These are phyloP conservation scores for Porites lutea DNA, from an alignment of 64 coral and sea anemone genomes.

Conservation along the genomic window DNA sequence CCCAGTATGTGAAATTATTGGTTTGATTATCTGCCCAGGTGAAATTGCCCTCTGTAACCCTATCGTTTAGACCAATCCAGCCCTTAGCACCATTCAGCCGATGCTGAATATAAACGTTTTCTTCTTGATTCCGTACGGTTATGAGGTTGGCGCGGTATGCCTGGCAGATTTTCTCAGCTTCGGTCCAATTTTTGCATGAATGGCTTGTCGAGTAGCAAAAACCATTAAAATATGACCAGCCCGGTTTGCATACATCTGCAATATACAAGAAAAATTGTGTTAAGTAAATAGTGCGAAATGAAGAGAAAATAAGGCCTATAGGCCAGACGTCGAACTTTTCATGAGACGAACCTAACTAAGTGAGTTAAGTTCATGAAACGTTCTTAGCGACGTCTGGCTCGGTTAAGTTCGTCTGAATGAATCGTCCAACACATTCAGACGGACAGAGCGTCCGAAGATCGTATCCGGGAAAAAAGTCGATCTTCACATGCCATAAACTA, in stretches of 20 bases:
- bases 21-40: conserved; percentile 32
- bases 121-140: conserved; percentile 4
- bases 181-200: conserved; percentile 65
- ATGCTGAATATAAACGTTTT: conserved; percentile 73
- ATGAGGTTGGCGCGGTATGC: conserved; percentile 23
- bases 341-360: too few species aligned
- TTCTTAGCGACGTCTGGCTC: too few species aligned
- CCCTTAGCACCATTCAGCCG: conserved; percentile 36
- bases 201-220: conserved; percentile 35
- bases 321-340: too few species aligned
- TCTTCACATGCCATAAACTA: too few species aligned
- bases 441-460: too few species aligned
- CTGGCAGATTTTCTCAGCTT: conserved; percentile 34
- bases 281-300: too few species aligned
- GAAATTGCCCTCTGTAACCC: conserved; percentile 33
- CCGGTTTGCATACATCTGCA: conserved; percentile 72
- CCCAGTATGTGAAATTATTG: conserved; percentile 67
- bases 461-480: too few species aligned
- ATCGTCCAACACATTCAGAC: too few species aligned
- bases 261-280: background rate
- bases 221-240: conserved; percentile 77
- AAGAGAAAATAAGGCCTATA: too few species aligned
- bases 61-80: conserved; percentile 65
- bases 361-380: too few species aligned
- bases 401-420: too few species aligned